Evolutionary conservation across 2,888 invertebrate genomes (phyloP), one percentile per base, ranked within the genome.

Genomic region (Lasius fuliginosus): DNA sequence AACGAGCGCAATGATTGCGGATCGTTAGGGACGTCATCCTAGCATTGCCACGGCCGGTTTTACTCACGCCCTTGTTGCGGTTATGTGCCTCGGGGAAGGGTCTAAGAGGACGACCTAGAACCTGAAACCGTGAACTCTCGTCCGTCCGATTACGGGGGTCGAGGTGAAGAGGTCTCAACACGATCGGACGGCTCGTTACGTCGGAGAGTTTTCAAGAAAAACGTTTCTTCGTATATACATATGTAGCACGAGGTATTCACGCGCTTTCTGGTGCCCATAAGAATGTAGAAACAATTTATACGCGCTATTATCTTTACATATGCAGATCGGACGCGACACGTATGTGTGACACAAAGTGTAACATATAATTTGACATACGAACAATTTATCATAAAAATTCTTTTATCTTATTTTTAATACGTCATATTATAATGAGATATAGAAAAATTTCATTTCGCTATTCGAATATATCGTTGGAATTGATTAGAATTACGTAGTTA

Each of bases 61-160:
- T 73, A 82, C 90, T 87, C 75, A 71, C 40, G 83, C 82, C 68
- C 86, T 83, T 69, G 77, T 85, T 84, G 85, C 85, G 82, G 89
- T 90, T 87, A 86, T 89, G 86, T 85, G 88, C 86, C 74, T 73
- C 53, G 53, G n/a, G 53, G n/a, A 53, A 56, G 75, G 64, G 65
- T 81, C 62, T 67, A 18, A 84, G 67, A 83, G 86, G n/a, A 76
- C 85, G 90, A 90, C 90, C 90, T 88, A 90, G 90, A 90, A 89
- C 90, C 88, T 89, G 89, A 89, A 89, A 89, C 87, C 89, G 88
- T 89, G 87, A 88, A 87, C 89, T 83, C 83, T 62, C 74, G 81
- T 81, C 86, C 81, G 87, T 1, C 53, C 86, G 89, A 87, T 89
- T 87, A 82, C 85, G 77, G 76, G 76, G 82, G 65, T 85, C 86